Conservation (phyloP, 1,140 invertebrate species). For the Notospermus geniculatus region DNA sequence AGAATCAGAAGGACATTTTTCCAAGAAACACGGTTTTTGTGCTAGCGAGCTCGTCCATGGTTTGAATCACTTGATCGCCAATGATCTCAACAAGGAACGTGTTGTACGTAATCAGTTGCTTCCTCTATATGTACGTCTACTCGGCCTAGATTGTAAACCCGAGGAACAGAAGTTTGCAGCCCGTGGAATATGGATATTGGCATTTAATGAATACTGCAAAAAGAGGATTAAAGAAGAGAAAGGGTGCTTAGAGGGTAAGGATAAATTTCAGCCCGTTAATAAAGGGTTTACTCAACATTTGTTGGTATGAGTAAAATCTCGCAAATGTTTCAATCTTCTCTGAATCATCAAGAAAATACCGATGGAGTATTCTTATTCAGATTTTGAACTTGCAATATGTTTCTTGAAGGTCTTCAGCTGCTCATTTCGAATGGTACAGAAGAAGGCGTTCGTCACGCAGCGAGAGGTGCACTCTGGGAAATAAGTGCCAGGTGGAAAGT, state of each 20-base stretch:
- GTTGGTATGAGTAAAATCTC: no score
- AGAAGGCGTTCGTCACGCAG: slow-evolving; percentile 34
- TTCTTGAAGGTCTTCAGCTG: slow-evolving; percentile 8
- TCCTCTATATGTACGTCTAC: slow-evolving; percentile 30
- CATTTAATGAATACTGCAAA: slow-evolving; percentile 39
- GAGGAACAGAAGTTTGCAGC: slow-evolving; percentile 33
- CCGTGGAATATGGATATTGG: slow-evolving; percentile 39
- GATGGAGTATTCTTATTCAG: no score
- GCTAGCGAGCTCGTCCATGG: slow-evolving; percentile 37
- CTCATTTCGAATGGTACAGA: slow-evolving; percentile 12
- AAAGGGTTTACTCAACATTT: no score
- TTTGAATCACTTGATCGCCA: slow-evolving; percentile 41
- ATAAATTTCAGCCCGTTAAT: no score
- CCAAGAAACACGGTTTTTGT: slow-evolving; percentile 40
- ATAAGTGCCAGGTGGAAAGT: slow-evolving; percentile 9
- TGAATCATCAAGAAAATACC: no score
- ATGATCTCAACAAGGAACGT: slow-evolving; percentile 41
- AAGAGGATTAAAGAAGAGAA: slow-evolving; percentile 30
- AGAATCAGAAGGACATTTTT: slow-evolving; percentile 32
- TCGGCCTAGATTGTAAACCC: slow-evolving; percentile 21
- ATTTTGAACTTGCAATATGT: no score
- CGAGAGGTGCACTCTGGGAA: slow-evolving; percentile 44
- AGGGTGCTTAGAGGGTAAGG: slow-evolving; percentile 36
- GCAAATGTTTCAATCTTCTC: no score
- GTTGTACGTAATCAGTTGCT: slow-evolving; percentile 34